Conservation (phyloP, 2,888 invertebrate species). For the Pachydiplax longipennis region DNA sequence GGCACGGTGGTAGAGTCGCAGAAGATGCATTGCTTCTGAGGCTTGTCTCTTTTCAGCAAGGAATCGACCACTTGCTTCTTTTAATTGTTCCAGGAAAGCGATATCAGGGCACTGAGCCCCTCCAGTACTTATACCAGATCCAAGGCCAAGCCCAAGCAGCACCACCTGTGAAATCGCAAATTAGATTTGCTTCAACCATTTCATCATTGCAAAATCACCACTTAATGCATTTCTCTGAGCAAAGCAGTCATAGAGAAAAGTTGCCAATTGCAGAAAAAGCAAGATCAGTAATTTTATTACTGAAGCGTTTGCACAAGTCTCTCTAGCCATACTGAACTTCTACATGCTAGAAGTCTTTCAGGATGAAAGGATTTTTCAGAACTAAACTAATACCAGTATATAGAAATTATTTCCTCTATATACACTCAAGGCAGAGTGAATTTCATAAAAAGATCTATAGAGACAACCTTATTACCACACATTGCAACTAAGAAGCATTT, state of each 20-base stretch:
- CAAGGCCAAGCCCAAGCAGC: slow-evolving; percentile 12
- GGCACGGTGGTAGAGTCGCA: slow-evolving; percentile 74
- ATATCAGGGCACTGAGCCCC: slow-evolving; percentile 53
- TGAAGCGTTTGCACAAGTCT: no score
- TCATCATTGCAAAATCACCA: not conserved
- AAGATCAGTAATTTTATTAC: no score
- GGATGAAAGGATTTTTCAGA: no score
- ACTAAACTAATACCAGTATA: no score
- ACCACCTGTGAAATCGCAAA: slow-evolving; percentile 33
- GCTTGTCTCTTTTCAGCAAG: slow-evolving; percentile 84
- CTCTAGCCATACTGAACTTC: no score
- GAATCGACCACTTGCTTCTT: slow-evolving; percentile 82
- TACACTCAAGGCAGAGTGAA: no score
- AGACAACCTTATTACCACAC: no score
- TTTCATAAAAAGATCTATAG: no score
- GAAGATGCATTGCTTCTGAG: slow-evolving; percentile 84
- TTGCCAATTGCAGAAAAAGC: not conserved
- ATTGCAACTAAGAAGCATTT: no score
- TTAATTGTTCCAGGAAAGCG: slow-evolving; percentile 79
- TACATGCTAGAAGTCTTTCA: no score
- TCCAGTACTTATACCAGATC: slow-evolving; percentile 9
- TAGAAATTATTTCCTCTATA: no score
- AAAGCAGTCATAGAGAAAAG: not conserved
- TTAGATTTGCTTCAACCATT: not conserved
- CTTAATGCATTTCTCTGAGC: not conserved